A percentile compares a stretch with the other conserved stretches of the same genome.
Evolutionary conservation across 2,113 vertebrate species (phyloP).

Genomic region (Canis aureus): DNA sequence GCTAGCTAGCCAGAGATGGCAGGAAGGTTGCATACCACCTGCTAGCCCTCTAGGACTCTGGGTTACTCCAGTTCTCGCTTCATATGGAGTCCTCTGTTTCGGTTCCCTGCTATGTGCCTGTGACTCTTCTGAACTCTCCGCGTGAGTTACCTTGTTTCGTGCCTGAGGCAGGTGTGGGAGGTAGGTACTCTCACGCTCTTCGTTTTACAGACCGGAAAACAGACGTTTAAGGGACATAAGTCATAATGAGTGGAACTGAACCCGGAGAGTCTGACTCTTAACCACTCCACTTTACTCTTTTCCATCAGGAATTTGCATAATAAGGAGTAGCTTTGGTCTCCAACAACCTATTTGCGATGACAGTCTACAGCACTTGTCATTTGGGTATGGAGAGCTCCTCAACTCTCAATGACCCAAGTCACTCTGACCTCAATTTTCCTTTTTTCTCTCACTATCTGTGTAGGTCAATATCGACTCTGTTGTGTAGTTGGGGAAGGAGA

Average conservation of each 20-base stretch:
- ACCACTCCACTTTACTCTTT: background rate
- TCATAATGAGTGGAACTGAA: background rate
- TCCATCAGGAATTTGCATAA: background rate
- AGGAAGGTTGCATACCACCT: background rate
- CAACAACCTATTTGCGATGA: background rate
- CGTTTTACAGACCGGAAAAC: background rate
- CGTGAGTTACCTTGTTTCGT: background rate
- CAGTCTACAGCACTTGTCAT: background rate
- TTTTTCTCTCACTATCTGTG: background rate
- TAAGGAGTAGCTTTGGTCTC: background rate
- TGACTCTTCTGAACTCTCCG: background rate
- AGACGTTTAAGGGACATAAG: background rate
- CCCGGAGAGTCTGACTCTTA: background rate
- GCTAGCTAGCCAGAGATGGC: background rate
- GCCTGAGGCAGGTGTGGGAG: background rate
- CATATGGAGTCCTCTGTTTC: background rate
- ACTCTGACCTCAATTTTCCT: background rate
- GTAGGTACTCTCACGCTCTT: background rate
- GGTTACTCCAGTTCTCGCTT: background rate
- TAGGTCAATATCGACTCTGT: background rate
- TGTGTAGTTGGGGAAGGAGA: background rate
- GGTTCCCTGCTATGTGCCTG: background rate
- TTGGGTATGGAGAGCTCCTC: background rate
- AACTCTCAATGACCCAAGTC: background rate
- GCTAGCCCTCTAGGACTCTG: background rate